Conservation (phyloP, 2,113 vertebrate species). For the Catharus minimus region DNA sequence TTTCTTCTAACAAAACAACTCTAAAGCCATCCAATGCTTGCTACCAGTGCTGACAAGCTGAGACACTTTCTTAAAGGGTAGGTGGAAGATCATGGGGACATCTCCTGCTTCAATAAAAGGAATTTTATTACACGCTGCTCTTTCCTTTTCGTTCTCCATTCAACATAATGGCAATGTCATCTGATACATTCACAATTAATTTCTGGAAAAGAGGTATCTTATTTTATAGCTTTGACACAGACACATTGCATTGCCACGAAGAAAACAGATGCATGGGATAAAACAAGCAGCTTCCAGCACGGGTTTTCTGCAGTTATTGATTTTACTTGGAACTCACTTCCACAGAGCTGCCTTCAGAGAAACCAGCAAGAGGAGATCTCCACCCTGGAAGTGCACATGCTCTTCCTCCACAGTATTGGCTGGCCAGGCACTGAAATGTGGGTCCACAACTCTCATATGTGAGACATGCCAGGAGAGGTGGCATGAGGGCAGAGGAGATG, state of each 20-base stretch:
- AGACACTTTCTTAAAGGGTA: slow-evolving; percentile 6
- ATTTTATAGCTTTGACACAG: background rate
- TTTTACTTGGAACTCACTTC: background rate
- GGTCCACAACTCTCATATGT: background rate
- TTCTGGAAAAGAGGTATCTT: background rate
- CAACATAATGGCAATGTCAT: background rate
- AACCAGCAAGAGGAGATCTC: background rate
- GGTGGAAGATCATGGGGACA: background rate
- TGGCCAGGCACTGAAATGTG: background rate
- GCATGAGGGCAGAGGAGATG: background rate
- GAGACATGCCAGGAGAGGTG: background rate
- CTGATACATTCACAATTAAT: background rate
- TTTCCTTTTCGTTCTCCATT: background rate
- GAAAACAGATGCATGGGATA: background rate
- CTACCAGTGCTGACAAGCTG: background rate
- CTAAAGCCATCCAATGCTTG: background rate
- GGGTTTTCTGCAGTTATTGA: background rate
- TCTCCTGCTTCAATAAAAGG: background rate
- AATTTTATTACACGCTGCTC: slow-evolving; percentile 8
- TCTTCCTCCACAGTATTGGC: background rate
- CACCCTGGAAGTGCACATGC: background rate
- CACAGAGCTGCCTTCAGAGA: background rate
- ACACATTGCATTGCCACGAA: background rate
- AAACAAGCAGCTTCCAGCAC: background rate
- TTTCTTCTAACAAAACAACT: background rate